These are phyloP conservation scores for Equus przewalskii DNA, from an alignment of 2,113 vertebrate species.

Conservation along the genomic window DNA sequence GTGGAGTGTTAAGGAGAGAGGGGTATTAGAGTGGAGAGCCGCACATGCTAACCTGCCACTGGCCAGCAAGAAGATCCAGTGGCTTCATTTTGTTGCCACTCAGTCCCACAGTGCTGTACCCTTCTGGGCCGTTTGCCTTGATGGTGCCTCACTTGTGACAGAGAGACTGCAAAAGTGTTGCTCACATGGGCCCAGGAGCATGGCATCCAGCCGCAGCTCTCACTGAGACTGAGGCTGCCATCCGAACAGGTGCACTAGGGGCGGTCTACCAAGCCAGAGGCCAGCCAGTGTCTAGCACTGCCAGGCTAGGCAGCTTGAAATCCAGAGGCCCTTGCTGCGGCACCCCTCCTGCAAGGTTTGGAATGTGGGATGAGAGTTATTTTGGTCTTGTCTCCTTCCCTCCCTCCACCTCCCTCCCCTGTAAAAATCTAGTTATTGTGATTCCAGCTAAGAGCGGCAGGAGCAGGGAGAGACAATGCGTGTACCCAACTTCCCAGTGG, in stretches of 20 bases:
- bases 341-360: slow-evolving; percentile 56
- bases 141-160: slow-evolving; percentile 1
- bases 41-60: not conserved
- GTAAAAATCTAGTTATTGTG: slow-evolving; percentile 12
- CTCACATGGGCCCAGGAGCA: not conserved
- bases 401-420: slow-evolving; percentile 11
- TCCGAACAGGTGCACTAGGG: slow-evolving; percentile 67
- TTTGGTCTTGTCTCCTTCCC: slow-evolving; percentile 71
- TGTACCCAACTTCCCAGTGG: not conserved
- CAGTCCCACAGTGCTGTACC: not conserved
- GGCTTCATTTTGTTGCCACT: not conserved
- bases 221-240: slow-evolving; percentile 18
- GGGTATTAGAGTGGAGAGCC: not conserved
- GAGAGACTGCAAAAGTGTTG: slow-evolving; percentile 29
- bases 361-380: slow-evolving; percentile 77
- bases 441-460: slow-evolving; percentile 47
- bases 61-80: not conserved
- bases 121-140: not conserved
- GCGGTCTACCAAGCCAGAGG: slow-evolving; percentile 46
- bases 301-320: slow-evolving; percentile 50
- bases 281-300: slow-evolving; percentile 54
- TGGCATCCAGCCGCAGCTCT: slow-evolving; percentile 44
- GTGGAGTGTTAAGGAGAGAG: not conserved
- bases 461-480: not conserved
- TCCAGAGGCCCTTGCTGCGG: not conserved